Conservation (phyloP, 37 sponge, comb jelly and placozoan species). For the Geodia barretti region DNA sequence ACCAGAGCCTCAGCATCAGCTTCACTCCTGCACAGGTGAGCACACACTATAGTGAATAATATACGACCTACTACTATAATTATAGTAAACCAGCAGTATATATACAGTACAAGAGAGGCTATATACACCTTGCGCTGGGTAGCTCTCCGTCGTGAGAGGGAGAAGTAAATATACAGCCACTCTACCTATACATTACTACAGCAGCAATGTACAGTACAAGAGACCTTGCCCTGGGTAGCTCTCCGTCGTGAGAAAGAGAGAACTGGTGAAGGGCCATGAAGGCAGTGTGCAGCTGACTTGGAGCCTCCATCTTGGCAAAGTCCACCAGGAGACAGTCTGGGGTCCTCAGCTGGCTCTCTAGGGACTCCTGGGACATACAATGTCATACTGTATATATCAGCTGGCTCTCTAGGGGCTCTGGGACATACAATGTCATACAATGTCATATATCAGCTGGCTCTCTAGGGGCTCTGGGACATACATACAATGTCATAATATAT, state of each 20-base stretch:
- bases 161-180: no score
- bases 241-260: background rate
- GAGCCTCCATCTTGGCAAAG: slow-evolving; percentile 75
- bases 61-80: no score
- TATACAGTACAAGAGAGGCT: no score
- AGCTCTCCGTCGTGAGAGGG: background rate
- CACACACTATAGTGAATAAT: no score
- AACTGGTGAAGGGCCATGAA: slow-evolving; percentile 62
- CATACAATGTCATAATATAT: background rate
- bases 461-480: no score
- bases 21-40: slow-evolving; percentile 29
- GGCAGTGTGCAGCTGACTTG: slow-evolving; percentile 37
- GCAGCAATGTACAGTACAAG: no score
- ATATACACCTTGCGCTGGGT: slow-evolving; percentile 53
- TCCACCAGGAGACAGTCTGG: slow-evolving; percentile 73
- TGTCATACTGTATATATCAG: no score
- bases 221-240: slow-evolving; percentile 40
- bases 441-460: no score
- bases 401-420: no score
- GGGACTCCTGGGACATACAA: slow-evolving; percentile 67
- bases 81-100: no score
- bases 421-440: no score
- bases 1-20: slow-evolving; percentile 14
- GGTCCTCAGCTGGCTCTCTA: slow-evolving; percentile 54
- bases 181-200: no score